A percentile compares a stretch with the other conserved stretches of the same genome.
Evolutionary conservation across 2,113 vertebrate species (phyloP).

Genomic region (Poecilia latipinna): DNA sequence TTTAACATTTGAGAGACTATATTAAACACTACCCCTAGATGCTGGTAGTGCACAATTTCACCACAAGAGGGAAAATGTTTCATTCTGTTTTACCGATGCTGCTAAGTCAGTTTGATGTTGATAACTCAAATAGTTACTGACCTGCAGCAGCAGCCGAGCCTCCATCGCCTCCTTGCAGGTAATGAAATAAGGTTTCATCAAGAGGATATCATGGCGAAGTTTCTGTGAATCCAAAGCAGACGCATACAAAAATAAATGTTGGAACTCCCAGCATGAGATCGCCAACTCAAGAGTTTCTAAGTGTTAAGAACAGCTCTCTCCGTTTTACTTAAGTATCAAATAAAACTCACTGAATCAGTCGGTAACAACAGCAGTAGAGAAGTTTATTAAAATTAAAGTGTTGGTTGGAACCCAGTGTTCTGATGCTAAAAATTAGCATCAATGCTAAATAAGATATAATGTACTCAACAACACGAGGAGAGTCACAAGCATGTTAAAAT

Average conservation of each 20-base stretch:
- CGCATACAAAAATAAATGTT: neutral
- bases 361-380: too few relatives aligned
- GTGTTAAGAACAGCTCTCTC: neutral
- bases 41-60: neutral
- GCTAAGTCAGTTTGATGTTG: neutral
- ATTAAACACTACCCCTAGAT: too few relatives aligned
- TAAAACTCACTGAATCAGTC: too few relatives aligned
- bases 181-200: slow-evolving; percentile 99
- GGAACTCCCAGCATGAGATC: neutral
- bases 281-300: neutral
- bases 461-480: too few relatives aligned
- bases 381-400: too few relatives aligned
- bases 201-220: slow-evolving; percentile 94
- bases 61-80: slow-evolving; percentile 52
- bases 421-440: too few relatives aligned
- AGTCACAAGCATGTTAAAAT: too few relatives aligned
- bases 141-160: slow-evolving; percentile 92
- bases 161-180: slow-evolving; percentile 99
- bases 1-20: too few relatives aligned
- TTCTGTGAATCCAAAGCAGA: slow-evolving; percentile 80
- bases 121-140: slow-evolving; percentile 53
- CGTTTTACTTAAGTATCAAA: too few relatives aligned
- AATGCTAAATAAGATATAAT: too few relatives aligned
- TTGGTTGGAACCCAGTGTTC: too few relatives aligned
- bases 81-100: neutral